Evolutionary conservation across 2,888 invertebrate species (phyloP), one percentile per base, ranked within the genome.

Genomic region (Latrodectus hesperus): DNA sequence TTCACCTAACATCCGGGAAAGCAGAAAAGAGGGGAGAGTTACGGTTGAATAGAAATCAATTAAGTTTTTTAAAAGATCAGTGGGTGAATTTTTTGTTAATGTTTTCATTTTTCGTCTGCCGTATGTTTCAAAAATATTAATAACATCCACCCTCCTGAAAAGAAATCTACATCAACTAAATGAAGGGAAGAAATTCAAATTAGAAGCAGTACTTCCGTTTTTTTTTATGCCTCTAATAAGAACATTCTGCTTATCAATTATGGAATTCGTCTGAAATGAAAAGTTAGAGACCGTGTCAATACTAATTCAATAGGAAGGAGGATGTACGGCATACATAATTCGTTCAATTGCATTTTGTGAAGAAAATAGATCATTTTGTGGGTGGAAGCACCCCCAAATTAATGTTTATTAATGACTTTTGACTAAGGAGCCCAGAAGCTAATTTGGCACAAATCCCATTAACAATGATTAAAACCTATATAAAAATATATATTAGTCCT

Each of bases 1-100:
- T 75, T 64, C 12, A 64, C 38, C 38, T 75, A 75, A 75, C 60
- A 26, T 55, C 10, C 16, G 49, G 60, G 16, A 26, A 38, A 6
- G n/a, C 60, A 38, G 49, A 22, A 53, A 10, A 12, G 52, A 22
- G 26, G 8, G 22, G 53, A 53, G 73, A 53, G 73, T 22, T 16
- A 73, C 73, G 73, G 22, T 53, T 53, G 73, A 73, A 53, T 26
- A 55, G 53, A 53, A 73, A 73, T 73, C 73, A 73, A 73, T 73
- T 73, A 73, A n/a, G 73, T 17, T 12, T 53, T 11, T 22, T 60
- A 11, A 60, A 12, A 60, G 16, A 60, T 60, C 12, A 60, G 14
- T n/a, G 60, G 60, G 16, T 38, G 12, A 60, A 10, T 60, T 60
- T 60, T 60, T 60, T 60, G 9, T 60, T 60, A 60, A 16, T 60